Evolutionary conservation across 1,140 invertebrate species (phyloP).

Genomic region (Diorhabda elongata): DNA sequence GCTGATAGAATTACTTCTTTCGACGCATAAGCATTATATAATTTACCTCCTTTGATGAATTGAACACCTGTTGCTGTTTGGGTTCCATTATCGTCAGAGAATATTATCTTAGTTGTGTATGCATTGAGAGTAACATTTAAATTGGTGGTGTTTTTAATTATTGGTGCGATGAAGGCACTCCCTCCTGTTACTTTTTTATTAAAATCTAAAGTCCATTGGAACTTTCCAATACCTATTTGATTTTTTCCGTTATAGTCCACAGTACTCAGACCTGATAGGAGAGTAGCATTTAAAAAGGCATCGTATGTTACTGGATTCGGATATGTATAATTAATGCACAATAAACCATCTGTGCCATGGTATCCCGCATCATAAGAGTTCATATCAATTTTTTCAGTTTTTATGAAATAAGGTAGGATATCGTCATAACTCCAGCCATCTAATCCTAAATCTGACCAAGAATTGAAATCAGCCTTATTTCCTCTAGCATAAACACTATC

Average conservation of each 20-base stretch:
- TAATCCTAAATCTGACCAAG: conserved; percentile 59
- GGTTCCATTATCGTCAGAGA: conserved; percentile 40
- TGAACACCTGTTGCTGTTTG: conserved; percentile 51
- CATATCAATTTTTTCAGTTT: conserved; percentile 34
- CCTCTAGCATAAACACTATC: conserved; percentile 64
- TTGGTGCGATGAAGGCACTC: conserved; percentile 50
- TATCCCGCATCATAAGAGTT: neutral
- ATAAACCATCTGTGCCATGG: conserved; percentile 5
- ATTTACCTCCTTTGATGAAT: conserved; percentile 49
- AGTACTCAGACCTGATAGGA: conserved; percentile 52
- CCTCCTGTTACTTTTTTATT: conserved; percentile 52
- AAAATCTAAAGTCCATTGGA: conserved; percentile 21
- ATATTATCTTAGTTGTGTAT: conserved; percentile 55
- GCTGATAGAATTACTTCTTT: conserved; percentile 71
- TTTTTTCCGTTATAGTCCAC: conserved; percentile 53
- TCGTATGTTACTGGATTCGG: conserved; percentile 40
- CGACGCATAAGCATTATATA: conserved; percentile 50
- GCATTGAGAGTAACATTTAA: conserved; percentile 53
- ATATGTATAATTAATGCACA: conserved; percentile 8
- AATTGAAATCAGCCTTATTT: conserved; percentile 59
- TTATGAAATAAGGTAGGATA: conserved; percentile 57
- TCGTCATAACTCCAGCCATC: conserved; percentile 62
- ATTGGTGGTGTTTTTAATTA: conserved; percentile 59
- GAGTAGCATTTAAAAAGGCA: conserved; percentile 55
- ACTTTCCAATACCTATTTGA: conserved; percentile 31